phyloP scores from a whole-genome alignment of 2,888 invertebrate genomes.

The Perizoma affinitatum region DNA sequence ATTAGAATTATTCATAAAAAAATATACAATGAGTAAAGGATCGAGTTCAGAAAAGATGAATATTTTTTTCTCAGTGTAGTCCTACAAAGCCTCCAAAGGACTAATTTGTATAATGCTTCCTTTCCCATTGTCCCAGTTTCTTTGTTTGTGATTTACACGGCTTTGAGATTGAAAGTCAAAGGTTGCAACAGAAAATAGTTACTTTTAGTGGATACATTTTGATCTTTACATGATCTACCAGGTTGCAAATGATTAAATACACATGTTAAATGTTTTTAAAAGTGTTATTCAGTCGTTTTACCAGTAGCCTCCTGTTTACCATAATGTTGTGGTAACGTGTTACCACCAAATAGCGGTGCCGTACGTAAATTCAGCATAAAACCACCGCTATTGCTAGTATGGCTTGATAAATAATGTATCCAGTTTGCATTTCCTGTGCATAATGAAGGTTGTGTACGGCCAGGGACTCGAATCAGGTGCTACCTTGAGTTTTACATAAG shows the following conservation, averaged over 20 bases:
- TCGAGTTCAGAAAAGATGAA: neutral
- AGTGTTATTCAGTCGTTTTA: no score
- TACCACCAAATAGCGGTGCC: neutral
- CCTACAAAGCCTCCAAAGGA: constrained; percentile 4
- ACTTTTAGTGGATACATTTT: neutral
- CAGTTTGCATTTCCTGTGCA: constrained; percentile 31
- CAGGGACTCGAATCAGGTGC: neutral
- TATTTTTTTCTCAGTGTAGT: neutral
- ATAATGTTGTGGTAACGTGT: neutral
- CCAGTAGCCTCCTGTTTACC: no score
- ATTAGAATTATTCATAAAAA: no score
- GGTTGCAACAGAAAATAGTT: neutral
- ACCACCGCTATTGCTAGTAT: constrained; percentile 26
- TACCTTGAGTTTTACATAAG: neutral
- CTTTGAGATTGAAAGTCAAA: neutral
- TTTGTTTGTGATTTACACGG: neutral
- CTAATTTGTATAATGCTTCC: constrained; percentile 1
- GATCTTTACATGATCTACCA: no score
- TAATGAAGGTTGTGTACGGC: constrained; percentile 13
- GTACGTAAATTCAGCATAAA: constrained; percentile 13
- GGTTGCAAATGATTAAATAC: no score
- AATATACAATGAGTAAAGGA: no score
- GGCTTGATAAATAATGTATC: constrained; percentile 30
- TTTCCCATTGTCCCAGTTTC: neutral
- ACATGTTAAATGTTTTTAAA: no score